phyloP scores from a whole-genome alignment of 1,140 invertebrate genomes.

The Platyscapa corneri region DNA sequence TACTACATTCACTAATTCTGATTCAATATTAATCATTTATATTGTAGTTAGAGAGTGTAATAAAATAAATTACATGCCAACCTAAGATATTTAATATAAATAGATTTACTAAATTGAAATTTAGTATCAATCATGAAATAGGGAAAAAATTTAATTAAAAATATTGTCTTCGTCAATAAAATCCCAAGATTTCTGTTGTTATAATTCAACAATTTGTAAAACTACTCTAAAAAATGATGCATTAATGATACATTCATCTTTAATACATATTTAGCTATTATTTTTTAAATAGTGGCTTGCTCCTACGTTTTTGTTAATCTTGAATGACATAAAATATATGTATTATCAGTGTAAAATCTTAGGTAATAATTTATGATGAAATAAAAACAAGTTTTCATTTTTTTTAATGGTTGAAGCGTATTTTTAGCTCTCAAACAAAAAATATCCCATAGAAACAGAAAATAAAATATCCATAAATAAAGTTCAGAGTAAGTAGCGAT shows the following conservation, averaged over 20 bases:
- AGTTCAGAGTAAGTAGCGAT: conserved; percentile 62
- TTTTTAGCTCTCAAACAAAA: conserved; percentile 11
- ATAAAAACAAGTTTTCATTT: neutral
- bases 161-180: neutral
- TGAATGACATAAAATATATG: neutral
- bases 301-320: neutral
- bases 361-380: neutral
- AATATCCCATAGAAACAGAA: conserved; percentile 2
- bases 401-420: neutral
- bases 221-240: too few species aligned
- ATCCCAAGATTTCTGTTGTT: neutral
- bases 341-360: neutral
- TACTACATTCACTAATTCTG: too few species aligned
- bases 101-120: too few species aligned
- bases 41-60: too few species aligned
- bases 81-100: too few species aligned
- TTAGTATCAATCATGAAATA: too few species aligned
- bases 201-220: too few species aligned
- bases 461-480: conserved; percentile 22
- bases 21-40: too few species aligned
- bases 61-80: too few species aligned
- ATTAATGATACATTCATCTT: neutral
- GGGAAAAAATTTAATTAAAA: too few species aligned
- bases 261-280: neutral
- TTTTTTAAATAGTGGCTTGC: neutral